phyloP scores from a whole-genome alignment of 2,888 invertebrate genomes.

The Trissolcus japonicus region DNA sequence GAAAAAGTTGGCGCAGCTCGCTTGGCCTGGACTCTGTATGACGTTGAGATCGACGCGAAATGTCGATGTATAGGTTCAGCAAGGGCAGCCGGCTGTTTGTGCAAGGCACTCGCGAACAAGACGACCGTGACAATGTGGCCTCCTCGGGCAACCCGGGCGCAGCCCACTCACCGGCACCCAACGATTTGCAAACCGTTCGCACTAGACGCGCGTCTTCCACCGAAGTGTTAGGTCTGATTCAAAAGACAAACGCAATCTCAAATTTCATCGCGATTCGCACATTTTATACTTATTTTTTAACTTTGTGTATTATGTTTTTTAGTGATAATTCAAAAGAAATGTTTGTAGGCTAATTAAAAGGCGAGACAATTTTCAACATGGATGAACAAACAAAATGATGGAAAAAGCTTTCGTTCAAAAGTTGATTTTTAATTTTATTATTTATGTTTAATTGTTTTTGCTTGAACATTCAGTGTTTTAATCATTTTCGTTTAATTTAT shows the following conservation, averaged over 20 bases:
- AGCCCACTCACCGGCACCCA: constrained; percentile 51
- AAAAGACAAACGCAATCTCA: constrained; percentile 4
- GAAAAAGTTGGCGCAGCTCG: constrained; percentile 6
- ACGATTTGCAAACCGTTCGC: constrained; percentile 85
- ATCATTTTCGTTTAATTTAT: not conserved
- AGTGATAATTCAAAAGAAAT: too few relatives aligned
- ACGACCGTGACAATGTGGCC: constrained; percentile 78
- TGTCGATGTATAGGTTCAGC: constrained; percentile 89
- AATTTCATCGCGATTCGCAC: not conserved
- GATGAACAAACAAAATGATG: too few relatives aligned
- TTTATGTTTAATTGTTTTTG: too few relatives aligned
- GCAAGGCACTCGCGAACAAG: constrained; percentile 83
- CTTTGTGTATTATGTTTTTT: too few relatives aligned
- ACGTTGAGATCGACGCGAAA: constrained; percentile 62
- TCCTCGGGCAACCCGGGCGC: constrained; percentile 58
- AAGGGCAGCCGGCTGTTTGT: constrained; percentile 86
- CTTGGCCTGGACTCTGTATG: constrained; percentile 15
- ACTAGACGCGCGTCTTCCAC: constrained; percentile 89
- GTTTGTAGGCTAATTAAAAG: too few relatives aligned
- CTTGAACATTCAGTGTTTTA: too few relatives aligned
- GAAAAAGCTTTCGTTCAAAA: not conserved
- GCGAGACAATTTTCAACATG: too few relatives aligned
- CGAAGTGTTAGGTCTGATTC: constrained; percentile 83
- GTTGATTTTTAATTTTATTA: not conserved
- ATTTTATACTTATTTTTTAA: not conserved